Base-by-base conservation (phyloP, 2,113 vertebrate genomes). In the Thamnaconus septentrionalis region DNA sequence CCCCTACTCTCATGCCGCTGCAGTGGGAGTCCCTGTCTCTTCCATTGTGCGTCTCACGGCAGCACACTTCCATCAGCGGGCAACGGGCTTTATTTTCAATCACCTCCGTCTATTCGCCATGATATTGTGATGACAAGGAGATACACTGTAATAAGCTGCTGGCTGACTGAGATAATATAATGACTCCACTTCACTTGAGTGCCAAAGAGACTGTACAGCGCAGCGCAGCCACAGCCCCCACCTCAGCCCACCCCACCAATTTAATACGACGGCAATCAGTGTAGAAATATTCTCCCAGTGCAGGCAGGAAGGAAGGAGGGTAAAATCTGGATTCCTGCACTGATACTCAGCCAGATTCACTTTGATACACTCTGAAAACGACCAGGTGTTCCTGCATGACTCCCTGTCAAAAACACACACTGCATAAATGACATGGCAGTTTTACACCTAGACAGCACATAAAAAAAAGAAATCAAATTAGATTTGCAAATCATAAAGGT, bases 121-220 rank as follows among this genome's bases (percentile, higher is more conserved):
- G 18, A 53, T 60, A 39, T 47, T 48, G 55, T 54, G 62, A 76
- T 63, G 69, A 76, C 56, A 51, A 54, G 52, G 39, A 69, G 1
- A 61, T 66, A 64, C 58, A 4, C 46, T 67, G 67, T 64, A 66
- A 69, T 65, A 59, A 67, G 60, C 71, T 10, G 63, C 61, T 31
- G 18, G 18, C 69, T 69, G 53, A 71, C 71, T 47, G 55, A 79
- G 66, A 74, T 59, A 56, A 60, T n/a, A 61, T 71, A 67, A 65
- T 4, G 73, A 65, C 59, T 76, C 59, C 61, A 69, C 71, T 83
- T 59, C 59, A 69, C 57, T 56, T 12, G 64, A 83, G 61, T 54
- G 53, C 48, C 2, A 1, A 43, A 31, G 59, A 75, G 46, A 45
- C 49, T 58, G 40, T 5, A 9, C 72, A 10, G n/a, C 52, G 18